A percentile compares a stretch with the other conserved stretches of the same genome.
Conservation (phyloP, 2,888 invertebrate genomes). For the Yponomeuta sedellus region DNA sequence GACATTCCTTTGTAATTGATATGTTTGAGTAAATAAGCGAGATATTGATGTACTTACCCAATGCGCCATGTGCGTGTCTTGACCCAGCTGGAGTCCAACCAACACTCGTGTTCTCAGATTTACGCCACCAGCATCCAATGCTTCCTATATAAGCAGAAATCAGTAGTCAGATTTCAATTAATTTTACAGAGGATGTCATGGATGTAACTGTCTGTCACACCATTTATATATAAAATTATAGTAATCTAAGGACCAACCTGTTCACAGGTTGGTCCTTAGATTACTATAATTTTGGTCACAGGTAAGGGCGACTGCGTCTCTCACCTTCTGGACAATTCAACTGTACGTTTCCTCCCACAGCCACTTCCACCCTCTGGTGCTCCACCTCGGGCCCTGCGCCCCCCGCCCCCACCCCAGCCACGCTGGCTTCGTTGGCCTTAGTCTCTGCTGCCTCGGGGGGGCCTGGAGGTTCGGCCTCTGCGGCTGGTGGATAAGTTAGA, state of each 20-base stretch:
- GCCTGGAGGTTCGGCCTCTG: neutral
- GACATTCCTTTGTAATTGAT: neutral
- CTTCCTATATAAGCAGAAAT: slow-evolving; percentile 40
- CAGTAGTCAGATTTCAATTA: too few species aligned
- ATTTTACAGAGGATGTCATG: too few species aligned
- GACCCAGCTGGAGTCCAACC: slow-evolving; percentile 64
- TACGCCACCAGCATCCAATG: slow-evolving; percentile 69
- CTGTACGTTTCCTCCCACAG: slow-evolving; percentile 90
- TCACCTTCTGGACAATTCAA: slow-evolving; percentile 88
- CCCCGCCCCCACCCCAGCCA: slow-evolving; percentile 36
- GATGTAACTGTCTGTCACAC: too few species aligned
- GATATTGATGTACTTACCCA: slow-evolving; percentile 38
- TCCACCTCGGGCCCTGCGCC: slow-evolving; percentile 43
- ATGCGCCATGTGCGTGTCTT: slow-evolving; percentile 62
- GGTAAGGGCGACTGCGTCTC: slow-evolving; percentile 8
- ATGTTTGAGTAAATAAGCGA: neutral
- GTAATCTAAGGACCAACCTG: too few species aligned
- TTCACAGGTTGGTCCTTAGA: too few species aligned
- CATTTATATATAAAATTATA: too few species aligned
- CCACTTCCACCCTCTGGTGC: slow-evolving; percentile 85
- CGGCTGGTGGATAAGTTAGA: neutral
- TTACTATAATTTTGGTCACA: too few species aligned
- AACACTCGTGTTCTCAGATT: slow-evolving; percentile 52
- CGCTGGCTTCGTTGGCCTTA: slow-evolving; percentile 22
- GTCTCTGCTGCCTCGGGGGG: slow-evolving; percentile 4